Percentiles rank a stretch among this genome's conserved stretches.
Evolutionary conservation across 2,113 vertebrate genomes (phyloP).

Genomic region (Pseudonaja textilis): DNA sequence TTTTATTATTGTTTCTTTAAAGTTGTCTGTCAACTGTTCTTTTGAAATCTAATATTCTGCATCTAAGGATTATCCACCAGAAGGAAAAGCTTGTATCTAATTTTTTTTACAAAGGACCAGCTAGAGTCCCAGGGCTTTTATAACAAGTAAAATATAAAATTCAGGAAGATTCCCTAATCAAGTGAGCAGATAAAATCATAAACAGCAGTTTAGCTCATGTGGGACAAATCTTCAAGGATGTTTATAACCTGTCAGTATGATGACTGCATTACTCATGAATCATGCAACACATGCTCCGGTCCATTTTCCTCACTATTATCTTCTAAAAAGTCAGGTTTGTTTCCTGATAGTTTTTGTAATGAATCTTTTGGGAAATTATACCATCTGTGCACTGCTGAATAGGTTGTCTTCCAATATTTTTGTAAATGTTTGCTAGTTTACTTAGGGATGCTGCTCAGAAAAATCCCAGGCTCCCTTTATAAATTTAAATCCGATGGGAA

Average conservation of each 20-base stretch:
- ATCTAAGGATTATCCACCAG: background rate
- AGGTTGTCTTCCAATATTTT: background rate
- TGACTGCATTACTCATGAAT: background rate
- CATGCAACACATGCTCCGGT: background rate
- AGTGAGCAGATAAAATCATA: background rate
- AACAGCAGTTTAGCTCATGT: background rate
- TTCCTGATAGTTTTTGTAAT: background rate
- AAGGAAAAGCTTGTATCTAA: background rate
- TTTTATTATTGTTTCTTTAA: background rate
- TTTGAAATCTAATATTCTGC: background rate
- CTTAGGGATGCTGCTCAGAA: background rate
- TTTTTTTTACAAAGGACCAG: background rate
- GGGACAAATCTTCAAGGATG: background rate
- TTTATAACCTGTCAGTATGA: background rate
- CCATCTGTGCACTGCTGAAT: background rate
- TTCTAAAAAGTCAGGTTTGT: background rate
- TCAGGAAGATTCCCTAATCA: background rate
- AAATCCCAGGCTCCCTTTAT: background rate
- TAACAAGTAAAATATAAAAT: background rate
- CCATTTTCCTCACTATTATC: background rate
- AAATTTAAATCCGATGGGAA: background rate
- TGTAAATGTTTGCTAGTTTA: background rate
- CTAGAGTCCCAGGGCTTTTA: background rate
- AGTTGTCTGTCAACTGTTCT: background rate
- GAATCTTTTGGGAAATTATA: background rate